Percentiles rank a stretch among this genome's conserved stretches.
Evolutionary conservation across 2,797 vertebrate species (phyloP).

Genomic region (Carcharodon carcharias): DNA sequence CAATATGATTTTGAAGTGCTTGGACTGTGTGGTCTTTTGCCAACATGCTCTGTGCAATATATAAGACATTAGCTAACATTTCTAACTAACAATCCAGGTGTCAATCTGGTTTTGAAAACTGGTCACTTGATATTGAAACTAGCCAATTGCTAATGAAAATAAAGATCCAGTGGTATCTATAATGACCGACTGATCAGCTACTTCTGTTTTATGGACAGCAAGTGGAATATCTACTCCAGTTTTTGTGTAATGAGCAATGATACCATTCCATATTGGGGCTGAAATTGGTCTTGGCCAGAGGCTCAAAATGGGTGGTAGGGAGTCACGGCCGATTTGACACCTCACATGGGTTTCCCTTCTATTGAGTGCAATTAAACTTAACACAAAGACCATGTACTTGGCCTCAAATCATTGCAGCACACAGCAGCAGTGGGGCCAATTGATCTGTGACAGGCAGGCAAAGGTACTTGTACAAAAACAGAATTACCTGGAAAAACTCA

Average conservation of each 20-base stretch:
- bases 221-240: neutral
- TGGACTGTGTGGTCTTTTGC: neutral
- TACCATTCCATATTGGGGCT: neutral
- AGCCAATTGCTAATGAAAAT: neutral
- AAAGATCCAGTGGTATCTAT: neutral
- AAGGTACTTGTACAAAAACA: neutral
- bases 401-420: neutral
- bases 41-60: neutral
- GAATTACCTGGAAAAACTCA: too few species aligned
- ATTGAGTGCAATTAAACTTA: neutral
- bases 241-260: neutral
- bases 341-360: neutral
- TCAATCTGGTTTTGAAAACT: neutral
- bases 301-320: neutral
- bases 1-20: neutral
- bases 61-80: neutral
- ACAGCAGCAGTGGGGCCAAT: neutral
- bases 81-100: neutral
- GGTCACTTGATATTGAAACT: neutral
- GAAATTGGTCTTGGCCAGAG: neutral
- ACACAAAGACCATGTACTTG: neutral
- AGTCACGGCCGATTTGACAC: neutral
- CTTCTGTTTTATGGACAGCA: neutral
- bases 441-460: neutral
- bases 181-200: neutral